Percentiles rank a stretch among this genome's conserved stretches.
Evolutionary conservation across 2,797 vertebrate species (phyloP).

Genomic region (Phaenicophaeus curvirostris): DNA sequence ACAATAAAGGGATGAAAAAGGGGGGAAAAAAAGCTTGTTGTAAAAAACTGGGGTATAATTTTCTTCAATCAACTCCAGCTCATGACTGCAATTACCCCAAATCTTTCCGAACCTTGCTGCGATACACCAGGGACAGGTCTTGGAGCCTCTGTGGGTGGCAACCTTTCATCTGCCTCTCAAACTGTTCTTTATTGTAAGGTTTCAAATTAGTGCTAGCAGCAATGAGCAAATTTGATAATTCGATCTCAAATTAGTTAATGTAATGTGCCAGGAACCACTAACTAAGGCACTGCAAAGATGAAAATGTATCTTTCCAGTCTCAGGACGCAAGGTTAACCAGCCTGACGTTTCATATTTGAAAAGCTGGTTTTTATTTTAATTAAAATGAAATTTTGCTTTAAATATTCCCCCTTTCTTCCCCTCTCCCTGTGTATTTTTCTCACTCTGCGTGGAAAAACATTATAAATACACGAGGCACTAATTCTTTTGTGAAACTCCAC

Average conservation of each 20-base stretch:
- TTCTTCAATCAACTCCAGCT: conserved; percentile 91
- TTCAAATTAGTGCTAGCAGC: conserved; percentile 88
- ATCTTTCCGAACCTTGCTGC: conserved; percentile 82
- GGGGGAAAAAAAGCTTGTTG: conserved; percentile 16
- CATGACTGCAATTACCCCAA: conserved; percentile 93
- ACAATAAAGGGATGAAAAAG: conserved; percentile 51
- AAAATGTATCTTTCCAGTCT: conserved; percentile 74
- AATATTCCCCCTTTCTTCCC: not conserved
- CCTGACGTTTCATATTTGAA: conserved; percentile 51
- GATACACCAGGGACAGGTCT: conserved; percentile 78
- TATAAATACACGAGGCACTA: not conserved
- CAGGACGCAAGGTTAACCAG: conserved; percentile 73
- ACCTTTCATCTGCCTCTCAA: conserved; percentile 86
- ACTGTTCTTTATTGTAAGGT: conserved; percentile 81
- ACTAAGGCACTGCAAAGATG: conserved; percentile 72
- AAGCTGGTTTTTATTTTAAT: conserved; percentile 64
- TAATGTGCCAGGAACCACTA: conserved; percentile 80
- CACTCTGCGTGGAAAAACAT: not conserved
- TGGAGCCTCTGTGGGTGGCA: conserved; percentile 82
- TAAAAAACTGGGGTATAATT: conserved; percentile 88
- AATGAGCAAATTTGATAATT: conserved; percentile 93
- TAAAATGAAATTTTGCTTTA: conserved; percentile 31
- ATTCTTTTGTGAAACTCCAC: not conserved
- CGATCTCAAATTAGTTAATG: conserved; percentile 87
- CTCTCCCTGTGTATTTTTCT: not conserved